These are phyloP conservation scores for Cantharis rufa DNA, from an alignment of 2,888 invertebrate species.

Conservation along the genomic window DNA sequence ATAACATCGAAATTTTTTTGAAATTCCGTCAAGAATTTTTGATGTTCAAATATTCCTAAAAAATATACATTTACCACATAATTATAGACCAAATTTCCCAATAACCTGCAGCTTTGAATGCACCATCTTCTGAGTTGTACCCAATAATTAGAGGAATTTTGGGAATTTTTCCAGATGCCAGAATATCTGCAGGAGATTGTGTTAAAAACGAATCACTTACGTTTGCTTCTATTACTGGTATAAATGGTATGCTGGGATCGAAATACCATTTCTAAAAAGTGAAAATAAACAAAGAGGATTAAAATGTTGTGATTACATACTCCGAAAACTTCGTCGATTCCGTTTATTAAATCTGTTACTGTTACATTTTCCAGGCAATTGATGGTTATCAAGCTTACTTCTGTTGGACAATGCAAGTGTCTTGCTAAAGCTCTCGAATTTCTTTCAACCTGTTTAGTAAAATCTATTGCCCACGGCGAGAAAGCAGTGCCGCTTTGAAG, in stretches of 20 bases:
- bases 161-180: constrained; percentile 54
- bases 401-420: constrained; percentile 65
- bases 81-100: constrained; percentile 1
- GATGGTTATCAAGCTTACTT: constrained; percentile 57
- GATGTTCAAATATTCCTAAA: constrained; percentile 42
- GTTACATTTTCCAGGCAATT: constrained; percentile 66
- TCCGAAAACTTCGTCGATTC: not conserved
- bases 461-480: constrained; percentile 37
- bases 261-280: constrained; percentile 3
- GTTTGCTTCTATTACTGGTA: constrained; percentile 62
- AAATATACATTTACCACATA: not conserved
- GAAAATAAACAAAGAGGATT: not conserved
- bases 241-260: constrained; percentile 2
- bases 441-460: constrained; percentile 62
- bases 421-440: constrained; percentile 58
- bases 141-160: constrained; percentile 72
- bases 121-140: constrained; percentile 69
- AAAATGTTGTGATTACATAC: not conserved
- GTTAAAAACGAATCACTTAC: constrained; percentile 12
- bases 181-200: constrained; percentile 31
- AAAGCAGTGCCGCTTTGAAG: constrained; percentile 63
- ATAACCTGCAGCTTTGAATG: constrained; percentile 2
- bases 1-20: constrained; percentile 53
- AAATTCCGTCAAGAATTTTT: constrained; percentile 50
- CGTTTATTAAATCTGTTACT: constrained; percentile 65